These are phyloP conservation scores for Cecropterus lyciades DNA, from an alignment of 1,140 invertebrate genomes.

Conservation along the genomic window DNA sequence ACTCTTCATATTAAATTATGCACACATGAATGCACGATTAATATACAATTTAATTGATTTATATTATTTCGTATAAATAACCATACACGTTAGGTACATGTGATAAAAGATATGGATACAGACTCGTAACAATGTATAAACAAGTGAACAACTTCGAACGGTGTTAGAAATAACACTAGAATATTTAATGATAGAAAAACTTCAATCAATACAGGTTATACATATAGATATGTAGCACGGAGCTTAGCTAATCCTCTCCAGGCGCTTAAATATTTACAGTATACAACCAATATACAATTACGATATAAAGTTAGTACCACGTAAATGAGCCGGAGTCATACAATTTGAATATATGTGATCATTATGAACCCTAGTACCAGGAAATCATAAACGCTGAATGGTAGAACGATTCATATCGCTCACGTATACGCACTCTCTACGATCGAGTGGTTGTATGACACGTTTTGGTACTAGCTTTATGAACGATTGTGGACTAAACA, in stretches of 20 bases:
- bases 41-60: slow-evolving; percentile 67
- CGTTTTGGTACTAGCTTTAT: slow-evolving; percentile 30
- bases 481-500: slow-evolving; percentile 59
- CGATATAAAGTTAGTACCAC: slow-evolving; percentile 32
- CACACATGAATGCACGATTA: slow-evolving; percentile 74
- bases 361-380: slow-evolving; percentile 5
- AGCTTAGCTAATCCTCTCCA: slow-evolving; percentile 64
- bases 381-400: slow-evolving; percentile 2
- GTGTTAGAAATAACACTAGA: slow-evolving; percentile 73
- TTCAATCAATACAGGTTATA: slow-evolving; percentile 68
- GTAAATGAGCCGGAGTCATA: neutral
- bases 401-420: slow-evolving; percentile 2
- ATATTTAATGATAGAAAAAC: slow-evolving; percentile 70
- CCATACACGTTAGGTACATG: slow-evolving; percentile 59
- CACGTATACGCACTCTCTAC: neutral
- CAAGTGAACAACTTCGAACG: slow-evolving; percentile 78
- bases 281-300: slow-evolving; percentile 62
- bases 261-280: slow-evolving; percentile 50
- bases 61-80: slow-evolving; percentile 78
- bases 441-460: neutral
- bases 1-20: slow-evolving; percentile 75
- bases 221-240: slow-evolving; percentile 77
- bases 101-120: slow-evolving; percentile 78
- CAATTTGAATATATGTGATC: neutral
- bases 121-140: slow-evolving; percentile 79